phyloP scores from a whole-genome alignment of 2,113 vertebrate genomes.

The Otocyon megalotis region DNA sequence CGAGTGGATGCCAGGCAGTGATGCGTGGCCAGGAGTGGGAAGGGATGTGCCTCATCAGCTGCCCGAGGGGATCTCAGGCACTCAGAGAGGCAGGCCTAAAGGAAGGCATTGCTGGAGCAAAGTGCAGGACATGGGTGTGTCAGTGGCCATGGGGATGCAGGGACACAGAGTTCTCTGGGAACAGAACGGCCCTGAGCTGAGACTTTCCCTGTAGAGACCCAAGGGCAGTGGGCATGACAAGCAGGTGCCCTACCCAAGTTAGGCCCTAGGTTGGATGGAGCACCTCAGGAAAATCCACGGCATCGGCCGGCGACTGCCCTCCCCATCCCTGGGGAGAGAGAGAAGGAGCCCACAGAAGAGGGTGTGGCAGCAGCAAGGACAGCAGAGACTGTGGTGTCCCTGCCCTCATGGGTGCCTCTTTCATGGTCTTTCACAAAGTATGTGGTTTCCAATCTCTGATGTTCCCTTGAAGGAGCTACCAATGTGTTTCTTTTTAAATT shows the following conservation, averaged over 20 bases:
- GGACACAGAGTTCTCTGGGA: background rate
- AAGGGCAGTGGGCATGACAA: background rate
- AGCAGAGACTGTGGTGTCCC: no score
- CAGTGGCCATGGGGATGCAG: background rate
- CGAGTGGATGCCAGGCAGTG: background rate
- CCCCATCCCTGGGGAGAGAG: background rate
- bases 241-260: background rate
- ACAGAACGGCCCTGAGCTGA: background rate
- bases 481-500: accelerated
- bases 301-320: background rate
- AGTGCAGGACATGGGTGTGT: background rate
- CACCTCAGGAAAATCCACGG: background rate
- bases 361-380: background rate
- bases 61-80: background rate
- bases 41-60: background rate
- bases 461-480: background rate
- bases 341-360: background rate
- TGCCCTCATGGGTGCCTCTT: accelerated
- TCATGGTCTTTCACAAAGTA: background rate
- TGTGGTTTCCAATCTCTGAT: background rate
- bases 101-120: background rate
- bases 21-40: background rate
- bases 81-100: background rate
- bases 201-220: background rate
- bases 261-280: background rate